Evolutionary conservation across 2,888 invertebrate species (phyloP), one percentile per base, ranked within the genome.

Genomic region (Drosophila subquinaria): DNA sequence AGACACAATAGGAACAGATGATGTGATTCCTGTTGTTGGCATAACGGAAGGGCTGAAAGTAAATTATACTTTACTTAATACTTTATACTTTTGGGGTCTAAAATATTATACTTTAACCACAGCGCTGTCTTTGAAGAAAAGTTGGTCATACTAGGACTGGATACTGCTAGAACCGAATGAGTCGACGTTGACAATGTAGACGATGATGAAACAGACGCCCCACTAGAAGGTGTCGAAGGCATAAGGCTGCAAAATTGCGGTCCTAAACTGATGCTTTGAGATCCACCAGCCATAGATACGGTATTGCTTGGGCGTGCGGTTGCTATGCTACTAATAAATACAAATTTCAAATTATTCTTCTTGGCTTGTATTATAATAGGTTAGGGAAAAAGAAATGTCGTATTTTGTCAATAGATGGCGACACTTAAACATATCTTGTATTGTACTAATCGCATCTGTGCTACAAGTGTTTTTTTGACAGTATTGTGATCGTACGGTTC

Each of bases 1-100:
- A 47, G 91, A 93, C 45, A 93, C 93, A 17, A 94, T 93, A 50
- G 82, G 66, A 36, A 94, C 93, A 63, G 94, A 93, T 64, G 94
- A 93, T 47, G 83, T 68, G 56, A 89, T 86, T 61, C 90, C 88
- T 66, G 82, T 60, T 61, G 91, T 73, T 9, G 92, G 79, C 73
- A 88, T 62, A 36, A 63, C 76, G 40, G 69, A 76, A 13, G 81
- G 59, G 69, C 82, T 82, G 30, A 6, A 67, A 65, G 11, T 48
- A 20, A 50, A 35, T 8, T 10, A 53, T 1, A 30, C 8, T 30
- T 27, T n/a, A 33, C 15, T 51, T n/a, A 4, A 36, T 13, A 11
- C 27, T 17, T 20, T 4, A 15, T 48, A 67, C 13, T 33, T 3
- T 13, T 52, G 20, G 1, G 1, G 15, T 9, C 8, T 33, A 8